Percentiles rank a stretch among this genome's conserved stretches.
These are phyloP conservation scores for Drosophila anceps DNA, from an alignment of 2,888 invertebrate genomes.

Conservation along the genomic window DNA sequence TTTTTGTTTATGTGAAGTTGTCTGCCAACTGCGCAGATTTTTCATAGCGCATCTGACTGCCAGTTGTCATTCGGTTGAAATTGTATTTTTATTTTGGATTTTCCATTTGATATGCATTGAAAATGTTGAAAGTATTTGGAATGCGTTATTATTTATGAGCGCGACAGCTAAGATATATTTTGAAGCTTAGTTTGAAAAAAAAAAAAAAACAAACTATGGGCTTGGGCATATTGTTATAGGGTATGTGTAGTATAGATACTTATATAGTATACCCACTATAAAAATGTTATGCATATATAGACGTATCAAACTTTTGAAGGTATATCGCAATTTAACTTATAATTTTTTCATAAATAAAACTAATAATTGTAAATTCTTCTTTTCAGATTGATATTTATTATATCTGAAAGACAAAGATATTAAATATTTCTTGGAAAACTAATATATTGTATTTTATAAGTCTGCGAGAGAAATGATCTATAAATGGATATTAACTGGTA, in stretches of 20 bases:
- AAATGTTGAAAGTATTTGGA: constrained; percentile 43
- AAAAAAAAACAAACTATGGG: not conserved
- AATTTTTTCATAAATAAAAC: not conserved
- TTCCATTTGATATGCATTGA: constrained; percentile 51
- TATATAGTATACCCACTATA: not conserved
- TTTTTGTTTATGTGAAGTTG: constrained; percentile 13
- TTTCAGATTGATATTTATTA: no score
- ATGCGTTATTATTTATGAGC: constrained; percentile 43
- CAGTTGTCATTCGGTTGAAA: constrained; percentile 31
- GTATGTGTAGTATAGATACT: not conserved
- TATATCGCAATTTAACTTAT: not conserved
- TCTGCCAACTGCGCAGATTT: constrained; percentile 52
- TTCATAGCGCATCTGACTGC: constrained; percentile 27
- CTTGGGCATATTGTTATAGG: not conserved
- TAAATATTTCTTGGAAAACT: not conserved
- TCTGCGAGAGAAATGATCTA: no score
- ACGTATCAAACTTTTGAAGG: no score
- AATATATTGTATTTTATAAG: no score
- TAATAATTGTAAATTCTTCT: not conserved
- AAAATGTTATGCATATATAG: not conserved
- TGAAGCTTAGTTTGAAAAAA: not conserved
- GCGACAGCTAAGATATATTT: constrained; percentile 19
- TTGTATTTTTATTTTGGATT: constrained; percentile 13
- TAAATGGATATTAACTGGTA: no score
- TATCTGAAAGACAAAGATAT: no score